phyloP scores from a whole-genome alignment of 2,888 invertebrate genomes.

The Latheticus oryzae region DNA sequence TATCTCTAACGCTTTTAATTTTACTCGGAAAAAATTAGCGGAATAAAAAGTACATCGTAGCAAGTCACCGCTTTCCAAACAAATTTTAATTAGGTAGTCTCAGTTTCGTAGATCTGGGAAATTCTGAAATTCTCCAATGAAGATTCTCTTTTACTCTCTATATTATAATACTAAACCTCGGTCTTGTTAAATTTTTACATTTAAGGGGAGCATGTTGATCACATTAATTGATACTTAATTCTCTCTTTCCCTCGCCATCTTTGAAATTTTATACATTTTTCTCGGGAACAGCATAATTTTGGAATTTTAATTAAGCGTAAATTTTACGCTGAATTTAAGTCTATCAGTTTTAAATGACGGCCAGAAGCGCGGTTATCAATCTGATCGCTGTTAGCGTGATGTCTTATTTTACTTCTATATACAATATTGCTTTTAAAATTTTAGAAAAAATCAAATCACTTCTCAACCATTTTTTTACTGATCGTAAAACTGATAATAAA shows the following conservation, averaged over 20 bases:
- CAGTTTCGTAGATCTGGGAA: constrained; percentile 21
- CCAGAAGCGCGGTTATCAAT: background rate
- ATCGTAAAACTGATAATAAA: constrained; percentile 13
- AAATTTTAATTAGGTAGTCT: constrained; percentile 29
- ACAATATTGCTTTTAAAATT: background rate
- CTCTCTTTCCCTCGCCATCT: background rate
- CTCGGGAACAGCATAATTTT: background rate
- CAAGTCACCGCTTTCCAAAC: constrained; percentile 16
- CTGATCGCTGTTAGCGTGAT: constrained; percentile 1
- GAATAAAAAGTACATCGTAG: constrained; percentile 19
- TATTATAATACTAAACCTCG: constrained; percentile 15
- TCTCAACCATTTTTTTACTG: too few species aligned
- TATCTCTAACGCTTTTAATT: constrained; percentile 21
- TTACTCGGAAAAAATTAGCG: constrained; percentile 19
- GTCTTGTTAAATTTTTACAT: constrained; percentile 16
- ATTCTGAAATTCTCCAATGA: constrained; percentile 22
- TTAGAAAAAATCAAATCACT: too few species aligned
- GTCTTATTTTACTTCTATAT: constrained; percentile 1
- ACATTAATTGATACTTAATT: constrained; percentile 18
- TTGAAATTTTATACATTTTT: background rate
- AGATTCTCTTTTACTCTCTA: constrained; percentile 5
- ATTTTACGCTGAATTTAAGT: background rate
- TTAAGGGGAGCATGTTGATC: constrained; percentile 9
- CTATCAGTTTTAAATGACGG: background rate
- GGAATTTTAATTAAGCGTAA: constrained; percentile 10